Evolutionary conservation across 2,113 vertebrate genomes (phyloP).

Genomic region (Ammospiza caudacuta): DNA sequence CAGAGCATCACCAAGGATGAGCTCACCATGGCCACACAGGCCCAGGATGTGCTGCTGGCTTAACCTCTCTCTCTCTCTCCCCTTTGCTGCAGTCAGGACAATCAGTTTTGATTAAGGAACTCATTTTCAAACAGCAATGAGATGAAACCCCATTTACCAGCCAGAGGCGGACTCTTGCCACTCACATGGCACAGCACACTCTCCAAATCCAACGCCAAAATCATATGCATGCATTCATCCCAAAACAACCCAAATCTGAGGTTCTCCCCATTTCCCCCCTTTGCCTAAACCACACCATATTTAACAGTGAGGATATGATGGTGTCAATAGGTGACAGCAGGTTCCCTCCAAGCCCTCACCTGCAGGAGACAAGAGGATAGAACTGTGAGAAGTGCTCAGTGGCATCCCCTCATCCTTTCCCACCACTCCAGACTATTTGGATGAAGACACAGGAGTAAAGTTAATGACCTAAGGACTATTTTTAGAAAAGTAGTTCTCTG

Average conservation of each 20-base stretch:
- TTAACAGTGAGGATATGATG: not conserved
- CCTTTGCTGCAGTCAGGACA: not conserved
- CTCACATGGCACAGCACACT: not conserved
- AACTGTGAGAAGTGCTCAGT: not conserved
- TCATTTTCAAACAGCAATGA: not conserved
- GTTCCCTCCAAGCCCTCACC: not conserved
- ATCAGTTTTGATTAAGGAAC: not conserved
- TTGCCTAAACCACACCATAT: not conserved
- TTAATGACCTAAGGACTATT: not conserved
- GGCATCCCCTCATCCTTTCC: not conserved
- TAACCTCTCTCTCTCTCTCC: not conserved
- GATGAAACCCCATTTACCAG: not conserved
- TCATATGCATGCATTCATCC: accelerated
- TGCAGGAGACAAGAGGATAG: not conserved
- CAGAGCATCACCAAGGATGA: not conserved
- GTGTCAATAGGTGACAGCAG: not conserved
- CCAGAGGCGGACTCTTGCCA: not conserved
- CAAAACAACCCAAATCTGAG: not conserved
- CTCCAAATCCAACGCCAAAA: not conserved
- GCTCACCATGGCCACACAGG: not conserved
- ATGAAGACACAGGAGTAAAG: not conserved
- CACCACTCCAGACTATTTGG: not conserved
- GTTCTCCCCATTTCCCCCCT: not conserved
- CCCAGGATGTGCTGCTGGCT: not conserved
- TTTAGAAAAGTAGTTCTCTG: not conserved